These are phyloP conservation scores for Rhagophthalmus giganteus DNA, from an alignment of 2,888 invertebrate genomes.

Conservation along the genomic window DNA sequence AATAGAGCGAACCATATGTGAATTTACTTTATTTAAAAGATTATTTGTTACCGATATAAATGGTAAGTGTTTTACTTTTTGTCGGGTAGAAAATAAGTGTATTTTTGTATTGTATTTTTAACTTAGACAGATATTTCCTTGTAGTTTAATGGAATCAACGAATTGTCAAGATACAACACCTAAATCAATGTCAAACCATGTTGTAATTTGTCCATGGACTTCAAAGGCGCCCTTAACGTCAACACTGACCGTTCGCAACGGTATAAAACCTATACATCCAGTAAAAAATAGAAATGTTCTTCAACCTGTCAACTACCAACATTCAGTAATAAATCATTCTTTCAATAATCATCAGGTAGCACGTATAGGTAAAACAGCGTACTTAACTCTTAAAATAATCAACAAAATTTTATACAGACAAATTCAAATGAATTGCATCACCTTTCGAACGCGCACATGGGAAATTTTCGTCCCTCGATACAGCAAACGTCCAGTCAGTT, in stretches of 20 bases:
- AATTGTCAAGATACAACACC: conserved; percentile 10
- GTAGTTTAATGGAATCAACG: not conserved
- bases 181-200: conserved; percentile 23
- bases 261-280: conserved; percentile 1
- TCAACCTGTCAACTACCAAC: conserved; percentile 6
- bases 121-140: not conserved
- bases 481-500: conserved; percentile 50
- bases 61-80: too few species aligned
- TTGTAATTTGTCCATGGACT: conserved; percentile 34
- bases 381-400: too few species aligned
- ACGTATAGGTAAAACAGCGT: not conserved
- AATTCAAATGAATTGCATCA: not conserved
- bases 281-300: not conserved
- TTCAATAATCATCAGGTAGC: conserved; percentile 7
- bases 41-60: too few species aligned
- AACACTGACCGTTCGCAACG: not conserved
- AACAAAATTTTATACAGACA: too few species aligned
- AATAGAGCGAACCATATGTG: too few species aligned
- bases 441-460: not conserved
- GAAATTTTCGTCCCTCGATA: conserved; percentile 26
- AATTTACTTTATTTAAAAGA: too few species aligned
- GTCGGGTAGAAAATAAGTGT: too few species aligned
- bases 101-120: too few species aligned
- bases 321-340: conserved; percentile 1
- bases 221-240: conserved; percentile 31